Evolutionary conservation across 2,797 vertebrate species (phyloP), one percentile per base, ranked within the genome.

Genomic region (Oreortyx pictus): DNA sequence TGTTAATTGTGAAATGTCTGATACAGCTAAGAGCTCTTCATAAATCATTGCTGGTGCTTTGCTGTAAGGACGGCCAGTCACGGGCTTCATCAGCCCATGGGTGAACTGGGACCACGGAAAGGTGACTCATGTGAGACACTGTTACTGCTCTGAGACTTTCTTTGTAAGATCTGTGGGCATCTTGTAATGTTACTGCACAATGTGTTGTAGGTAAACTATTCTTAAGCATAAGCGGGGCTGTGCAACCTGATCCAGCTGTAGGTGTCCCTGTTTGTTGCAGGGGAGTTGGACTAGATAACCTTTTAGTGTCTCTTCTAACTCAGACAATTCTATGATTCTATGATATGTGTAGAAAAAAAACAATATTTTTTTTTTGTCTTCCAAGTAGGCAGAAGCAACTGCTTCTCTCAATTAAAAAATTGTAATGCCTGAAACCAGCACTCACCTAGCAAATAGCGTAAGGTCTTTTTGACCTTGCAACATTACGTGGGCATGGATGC

Each of bases 1-100:
- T 94, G 94, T 96, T 97, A 91, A 92, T 97, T 97, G 82, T 90
- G 94, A 95, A 86, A 86, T 90, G 88, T 80, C 92, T 96, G 82
- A 77, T 94, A 78, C 83, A 93, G 78, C 84, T 95, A 94, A 97
- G 87, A 96, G 84, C 91, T 95, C 93, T 94, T 93, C 95, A 94
- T 97, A 96, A 97, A 96, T 96, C 94, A 97, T 72, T 39, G 66
- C 31, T 92, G 89, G 31, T 61, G 78, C 88, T 92, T 66, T 13
- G 13, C 82, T 39, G 3, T 86, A 78, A 74, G 87, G 46, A 64
- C 72, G 89, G 71, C 62, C 33, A 82, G 80, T 71, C 73, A 18
- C 61, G 80, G 88, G 88, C 77, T 78, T 72, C 75, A 67, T 33
- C 50, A 74, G 41, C 41, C n/a, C 70, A 85, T 8, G 5, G 20